phyloP scores from a whole-genome alignment of 2,113 vertebrate genomes.

The Neomonachus schauinslandi region DNA sequence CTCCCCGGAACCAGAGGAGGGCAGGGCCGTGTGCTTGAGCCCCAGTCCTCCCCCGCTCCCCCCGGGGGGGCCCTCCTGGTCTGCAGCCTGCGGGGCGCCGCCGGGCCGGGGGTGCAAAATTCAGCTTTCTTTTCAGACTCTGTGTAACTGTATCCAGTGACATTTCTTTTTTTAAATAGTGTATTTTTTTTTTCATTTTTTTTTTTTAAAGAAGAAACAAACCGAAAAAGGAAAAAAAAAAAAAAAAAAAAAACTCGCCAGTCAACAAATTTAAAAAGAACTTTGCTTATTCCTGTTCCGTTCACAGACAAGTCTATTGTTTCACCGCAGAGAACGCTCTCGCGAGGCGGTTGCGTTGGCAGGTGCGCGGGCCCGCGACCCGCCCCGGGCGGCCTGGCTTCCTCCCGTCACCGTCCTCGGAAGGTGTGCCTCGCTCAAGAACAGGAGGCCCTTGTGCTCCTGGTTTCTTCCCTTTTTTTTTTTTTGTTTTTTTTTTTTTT shows the following conservation, averaged over 20 bases:
- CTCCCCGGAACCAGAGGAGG: neutral
- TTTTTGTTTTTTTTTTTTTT: neutral
- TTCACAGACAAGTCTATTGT: conserved; percentile 98
- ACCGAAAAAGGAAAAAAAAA: conserved; percentile 67
- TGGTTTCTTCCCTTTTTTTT: neutral
- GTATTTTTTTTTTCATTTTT: conserved; percentile 79
- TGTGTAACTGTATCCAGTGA: conserved; percentile 85
- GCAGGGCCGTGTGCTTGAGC: rapidly evolving
- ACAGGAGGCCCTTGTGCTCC: conserved; percentile 41
- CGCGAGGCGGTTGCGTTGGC: conserved; percentile 84
- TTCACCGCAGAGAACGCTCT: conserved; percentile 93
- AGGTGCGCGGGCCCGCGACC: conserved; percentile 75
- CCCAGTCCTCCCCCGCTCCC: neutral
- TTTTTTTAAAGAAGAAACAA: conserved; percentile 81
- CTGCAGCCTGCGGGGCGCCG: neutral
- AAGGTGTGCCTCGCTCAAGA: conserved; percentile 76
- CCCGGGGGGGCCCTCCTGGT: neutral
- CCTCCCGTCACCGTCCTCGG: conserved; percentile 63
- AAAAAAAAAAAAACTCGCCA: conserved; percentile 76
- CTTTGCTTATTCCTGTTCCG: conserved; percentile 94
- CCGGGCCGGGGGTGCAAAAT: neutral
- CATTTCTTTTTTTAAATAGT: conserved; percentile 86
- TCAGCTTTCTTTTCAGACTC: conserved; percentile 83
- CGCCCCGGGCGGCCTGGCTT: conserved; percentile 74
- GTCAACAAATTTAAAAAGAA: conserved; percentile 84